phyloP scores from a whole-genome alignment of 2,888 invertebrate species.

The Erpobdella octoculata region DNA sequence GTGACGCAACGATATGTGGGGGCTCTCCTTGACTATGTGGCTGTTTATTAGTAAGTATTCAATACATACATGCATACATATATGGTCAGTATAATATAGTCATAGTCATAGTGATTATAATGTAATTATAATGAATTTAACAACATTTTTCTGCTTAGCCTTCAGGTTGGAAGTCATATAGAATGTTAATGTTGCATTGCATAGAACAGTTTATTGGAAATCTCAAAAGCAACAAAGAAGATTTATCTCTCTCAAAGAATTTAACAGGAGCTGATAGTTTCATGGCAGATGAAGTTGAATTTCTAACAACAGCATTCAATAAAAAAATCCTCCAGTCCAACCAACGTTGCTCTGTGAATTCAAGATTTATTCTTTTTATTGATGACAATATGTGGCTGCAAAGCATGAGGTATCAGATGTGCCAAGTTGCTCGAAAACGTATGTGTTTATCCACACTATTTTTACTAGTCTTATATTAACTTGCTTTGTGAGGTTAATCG shows the following conservation, averaged over 20 bases:
- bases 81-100: neutral
- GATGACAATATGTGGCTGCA: conserved; percentile 26
- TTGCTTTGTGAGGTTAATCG: too few relatives aligned
- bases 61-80: too few relatives aligned
- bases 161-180: neutral
- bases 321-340: neutral
- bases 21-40: too few relatives aligned
- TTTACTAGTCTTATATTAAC: too few relatives aligned
- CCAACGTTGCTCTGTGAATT: neutral
- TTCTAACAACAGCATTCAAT: neutral
- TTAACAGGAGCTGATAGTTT: too few relatives aligned
- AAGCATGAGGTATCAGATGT: conserved; percentile 22
- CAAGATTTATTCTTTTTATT: neutral
- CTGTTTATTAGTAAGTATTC: too few relatives aligned
- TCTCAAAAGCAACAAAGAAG: too few relatives aligned
- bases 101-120: neutral
- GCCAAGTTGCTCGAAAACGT: conserved; percentile 9
- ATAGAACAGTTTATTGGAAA: neutral
- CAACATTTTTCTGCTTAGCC: neutral
- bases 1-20: too few relatives aligned
- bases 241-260: too few relatives aligned
- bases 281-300: too few relatives aligned
- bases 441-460: too few relatives aligned
- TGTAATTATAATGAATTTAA: neutral
- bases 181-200: neutral